These are phyloP conservation scores for Cotesia chilonis DNA, from an alignment of 1,140 invertebrate species.

Conservation along the genomic window DNA sequence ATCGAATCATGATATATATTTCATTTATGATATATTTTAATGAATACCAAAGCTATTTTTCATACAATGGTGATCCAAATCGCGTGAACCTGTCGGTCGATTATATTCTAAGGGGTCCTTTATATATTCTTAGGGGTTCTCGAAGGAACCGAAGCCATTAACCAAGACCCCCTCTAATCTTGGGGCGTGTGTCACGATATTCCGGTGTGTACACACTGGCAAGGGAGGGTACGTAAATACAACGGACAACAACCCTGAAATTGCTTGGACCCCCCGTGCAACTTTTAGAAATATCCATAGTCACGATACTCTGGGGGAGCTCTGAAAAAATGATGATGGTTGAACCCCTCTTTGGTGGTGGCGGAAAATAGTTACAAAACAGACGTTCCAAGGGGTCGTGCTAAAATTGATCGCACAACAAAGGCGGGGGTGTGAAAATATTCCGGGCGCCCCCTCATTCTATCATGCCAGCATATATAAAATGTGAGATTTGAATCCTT, in stretches of 20 bases:
- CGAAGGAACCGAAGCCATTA: conserved; percentile 34
- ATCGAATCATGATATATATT: neutral
- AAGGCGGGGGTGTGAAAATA: conserved; percentile 44
- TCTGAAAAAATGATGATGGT: conserved; percentile 19
- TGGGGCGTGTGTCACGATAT: conserved; percentile 43
- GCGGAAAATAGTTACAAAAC: conserved; percentile 48
- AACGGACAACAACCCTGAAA: conserved; percentile 20
- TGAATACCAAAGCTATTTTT: conserved; percentile 11
- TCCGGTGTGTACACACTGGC: conserved; percentile 12
- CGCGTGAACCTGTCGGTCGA: conserved; percentile 22
- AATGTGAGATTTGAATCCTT: conserved; percentile 29
- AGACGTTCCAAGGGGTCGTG: conserved; percentile 31
- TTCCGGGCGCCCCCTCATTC: conserved; percentile 32
- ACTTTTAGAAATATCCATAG: conserved; percentile 36
- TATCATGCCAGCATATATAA: conserved; percentile 10
- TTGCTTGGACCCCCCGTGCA: conserved; percentile 31
- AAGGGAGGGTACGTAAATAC: neutral
- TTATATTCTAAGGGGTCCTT: neutral
- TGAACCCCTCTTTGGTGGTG: conserved; percentile 26
- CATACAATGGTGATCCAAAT: neutral
- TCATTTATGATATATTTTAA: neutral
- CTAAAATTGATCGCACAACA: conserved; percentile 29
- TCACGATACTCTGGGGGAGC: conserved; percentile 23
- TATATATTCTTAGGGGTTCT: conserved; percentile 1
- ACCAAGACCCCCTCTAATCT: conserved; percentile 40